These are phyloP conservation scores for Zaprionus davidi DNA, from an alignment of 1,140 invertebrate genomes.

Conservation along the genomic window DNA sequence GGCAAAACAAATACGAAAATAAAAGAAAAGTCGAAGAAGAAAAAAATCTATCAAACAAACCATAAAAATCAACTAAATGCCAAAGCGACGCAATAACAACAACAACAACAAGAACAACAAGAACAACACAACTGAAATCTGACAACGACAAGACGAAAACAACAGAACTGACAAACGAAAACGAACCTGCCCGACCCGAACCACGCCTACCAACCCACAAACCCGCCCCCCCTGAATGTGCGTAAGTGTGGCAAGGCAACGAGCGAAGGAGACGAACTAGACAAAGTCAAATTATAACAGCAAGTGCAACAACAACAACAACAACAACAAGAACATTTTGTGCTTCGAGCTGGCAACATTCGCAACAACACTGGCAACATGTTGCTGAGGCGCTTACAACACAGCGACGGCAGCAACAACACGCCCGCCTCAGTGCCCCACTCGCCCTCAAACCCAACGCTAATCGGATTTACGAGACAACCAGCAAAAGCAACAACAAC, in stretches of 20 bases:
- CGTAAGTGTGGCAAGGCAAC: slow-evolving; percentile 35
- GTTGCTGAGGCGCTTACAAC: slow-evolving; percentile 57
- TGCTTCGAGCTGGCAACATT: slow-evolving; percentile 49
- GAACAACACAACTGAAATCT: slow-evolving; percentile 41
- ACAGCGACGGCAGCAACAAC: slow-evolving; percentile 45
- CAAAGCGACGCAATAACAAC: slow-evolving; percentile 55
- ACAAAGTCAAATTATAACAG: slow-evolving; percentile 36
- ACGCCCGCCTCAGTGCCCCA: slow-evolving; percentile 8
- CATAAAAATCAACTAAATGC: slow-evolving; percentile 57
- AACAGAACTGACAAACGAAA: slow-evolving; percentile 39
- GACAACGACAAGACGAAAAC: slow-evolving; percentile 25
- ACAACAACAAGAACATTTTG: slow-evolving; percentile 40
- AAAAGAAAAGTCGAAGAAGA: slow-evolving; percentile 1
- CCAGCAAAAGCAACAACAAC: slow-evolving; percentile 29
- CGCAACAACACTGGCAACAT: slow-evolving; percentile 49
- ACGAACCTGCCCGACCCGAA: slow-evolving; percentile 11
- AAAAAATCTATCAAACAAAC: slow-evolving; percentile 41
- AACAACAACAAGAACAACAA: slow-evolving; percentile 37
- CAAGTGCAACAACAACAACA: slow-evolving; percentile 2
- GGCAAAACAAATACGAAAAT: slow-evolving; percentile 5
- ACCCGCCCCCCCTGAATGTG: slow-evolving; percentile 24
- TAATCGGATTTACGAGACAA: slow-evolving; percentile 52
- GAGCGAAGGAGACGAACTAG: slow-evolving; percentile 19
- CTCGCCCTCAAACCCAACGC: slow-evolving; percentile 19
- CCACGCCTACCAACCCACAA: background rate